These are phyloP conservation scores for Euwallacea similis DNA, from an alignment of 1,140 invertebrate species.

Conservation along the genomic window DNA sequence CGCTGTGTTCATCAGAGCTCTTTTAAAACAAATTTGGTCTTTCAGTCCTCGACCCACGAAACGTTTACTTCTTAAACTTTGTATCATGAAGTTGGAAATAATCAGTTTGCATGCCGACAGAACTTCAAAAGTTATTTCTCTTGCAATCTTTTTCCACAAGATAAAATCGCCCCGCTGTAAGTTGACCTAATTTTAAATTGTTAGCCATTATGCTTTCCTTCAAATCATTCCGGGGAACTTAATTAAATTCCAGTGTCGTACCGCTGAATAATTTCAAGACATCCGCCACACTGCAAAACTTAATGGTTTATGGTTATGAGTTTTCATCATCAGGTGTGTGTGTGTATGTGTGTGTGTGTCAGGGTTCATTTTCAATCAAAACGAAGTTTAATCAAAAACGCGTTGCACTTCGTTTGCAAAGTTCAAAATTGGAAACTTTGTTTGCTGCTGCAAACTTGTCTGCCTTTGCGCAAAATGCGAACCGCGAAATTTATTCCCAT, in stretches of 20 bases:
- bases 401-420: neutral
- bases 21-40: too few species aligned
- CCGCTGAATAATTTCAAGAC: neutral
- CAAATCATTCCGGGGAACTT: neutral
- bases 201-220: neutral
- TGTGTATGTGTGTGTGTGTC: too few species aligned
- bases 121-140: neutral
- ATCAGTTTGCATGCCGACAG: constrained; percentile 8
- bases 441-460: neutral
- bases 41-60: too few species aligned
- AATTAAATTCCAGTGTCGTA: constrained; percentile 2
- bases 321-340: too few species aligned
- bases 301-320: too few species aligned
- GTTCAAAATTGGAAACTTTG: constrained; percentile 6
- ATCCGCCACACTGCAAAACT: too few species aligned
- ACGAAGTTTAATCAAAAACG: constrained; percentile 4
- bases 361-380: neutral
- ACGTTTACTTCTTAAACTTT: neutral
- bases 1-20: too few species aligned
- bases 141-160: too few species aligned
- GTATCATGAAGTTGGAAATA: neutral
- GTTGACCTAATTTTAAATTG: constrained; percentile 6
- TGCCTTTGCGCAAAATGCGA: neutral
- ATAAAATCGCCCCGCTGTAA: neutral
- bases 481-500: constrained; percentile 11